phyloP scores from a whole-genome alignment of 2,888 invertebrate species.

The Dasysyrphus albostriatus region DNA sequence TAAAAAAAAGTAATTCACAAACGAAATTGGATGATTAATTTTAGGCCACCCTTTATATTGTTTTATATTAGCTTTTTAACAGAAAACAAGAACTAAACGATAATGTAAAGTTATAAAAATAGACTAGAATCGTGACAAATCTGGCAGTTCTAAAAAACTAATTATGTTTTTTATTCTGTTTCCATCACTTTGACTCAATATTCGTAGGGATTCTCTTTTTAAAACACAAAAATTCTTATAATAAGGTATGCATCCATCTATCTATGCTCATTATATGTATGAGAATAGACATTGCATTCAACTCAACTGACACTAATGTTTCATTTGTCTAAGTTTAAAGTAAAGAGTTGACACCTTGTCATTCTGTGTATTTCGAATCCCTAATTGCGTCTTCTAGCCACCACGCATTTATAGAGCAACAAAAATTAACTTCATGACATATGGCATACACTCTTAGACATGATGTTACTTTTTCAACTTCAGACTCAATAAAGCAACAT shows the following conservation, averaged over 20 bases:
- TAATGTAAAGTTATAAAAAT: background rate
- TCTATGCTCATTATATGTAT: no score
- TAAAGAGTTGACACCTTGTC: conserved; percentile 68
- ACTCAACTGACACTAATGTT: conserved; percentile 60
- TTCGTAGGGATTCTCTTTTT: background rate
- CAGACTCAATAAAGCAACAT: conserved; percentile 20
- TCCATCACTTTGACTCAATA: background rate
- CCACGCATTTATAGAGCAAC: background rate
- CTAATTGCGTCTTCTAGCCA: conserved; percentile 60
- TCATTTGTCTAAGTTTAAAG: conserved; percentile 61
- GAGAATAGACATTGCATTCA: conserved; percentile 37
- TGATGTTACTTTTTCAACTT: conserved; percentile 50
- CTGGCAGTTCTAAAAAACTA: conserved; percentile 10
- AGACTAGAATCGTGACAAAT: conserved; percentile 17
- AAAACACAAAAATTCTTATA: background rate
- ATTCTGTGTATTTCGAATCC: conserved; percentile 50
- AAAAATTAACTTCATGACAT: conserved; percentile 3
- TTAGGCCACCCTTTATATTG: no score
- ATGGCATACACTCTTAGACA: conserved; percentile 46
- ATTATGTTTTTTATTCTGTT: background rate
- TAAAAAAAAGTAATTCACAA: no score
- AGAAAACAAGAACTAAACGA: no score
- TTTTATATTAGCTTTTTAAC: no score
- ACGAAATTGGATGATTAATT: no score
- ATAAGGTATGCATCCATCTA: background rate